Percentiles rank a stretch among this genome's conserved stretches.
Evolutionary conservation across 2,113 vertebrate genomes (phyloP).

Genomic region (Prunella himalayana): DNA sequence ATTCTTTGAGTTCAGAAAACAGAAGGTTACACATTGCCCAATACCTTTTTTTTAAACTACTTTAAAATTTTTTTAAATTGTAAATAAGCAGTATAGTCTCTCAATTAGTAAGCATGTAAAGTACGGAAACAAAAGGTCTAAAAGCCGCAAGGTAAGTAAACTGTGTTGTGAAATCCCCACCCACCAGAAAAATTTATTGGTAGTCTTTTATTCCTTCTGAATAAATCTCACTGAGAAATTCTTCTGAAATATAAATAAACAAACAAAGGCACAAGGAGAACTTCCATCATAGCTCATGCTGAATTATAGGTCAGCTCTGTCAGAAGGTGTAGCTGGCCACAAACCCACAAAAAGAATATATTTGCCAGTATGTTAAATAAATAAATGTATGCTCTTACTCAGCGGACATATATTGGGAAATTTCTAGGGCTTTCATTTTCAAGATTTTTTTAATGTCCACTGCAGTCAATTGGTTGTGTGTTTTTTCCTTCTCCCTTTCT

Average conservation of each 20-base stretch:
- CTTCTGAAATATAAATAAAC: constrained; percentile 64
- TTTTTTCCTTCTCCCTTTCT: background rate
- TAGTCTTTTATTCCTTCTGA: constrained; percentile 36
- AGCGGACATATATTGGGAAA: background rate
- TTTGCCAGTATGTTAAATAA: constrained; percentile 50
- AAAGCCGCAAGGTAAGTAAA: constrained; percentile 9
- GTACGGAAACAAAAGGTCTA: background rate
- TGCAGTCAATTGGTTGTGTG: background rate
- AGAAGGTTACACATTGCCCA: background rate
- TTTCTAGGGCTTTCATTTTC: constrained; percentile 39
- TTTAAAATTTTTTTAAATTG: background rate
- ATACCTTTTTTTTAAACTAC: background rate
- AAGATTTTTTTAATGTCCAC: constrained; percentile 12
- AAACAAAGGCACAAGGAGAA: constrained; percentile 38
- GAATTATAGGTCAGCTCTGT: constrained; percentile 38
- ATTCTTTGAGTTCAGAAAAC: constrained; percentile 3
- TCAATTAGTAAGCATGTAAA: background rate
- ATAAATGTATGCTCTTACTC: constrained; percentile 42
- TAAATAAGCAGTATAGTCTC: background rate
- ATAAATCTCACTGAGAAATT: constrained; percentile 27
- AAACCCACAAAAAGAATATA: constrained; percentile 9
- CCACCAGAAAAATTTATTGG: constrained; percentile 30
- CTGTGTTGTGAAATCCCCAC: background rate
- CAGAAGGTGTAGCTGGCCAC: constrained; percentile 16
- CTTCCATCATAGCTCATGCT: constrained; percentile 22